Conservation (phyloP, 2,113 vertebrate genomes). For the Rutilus rutilus region DNA sequence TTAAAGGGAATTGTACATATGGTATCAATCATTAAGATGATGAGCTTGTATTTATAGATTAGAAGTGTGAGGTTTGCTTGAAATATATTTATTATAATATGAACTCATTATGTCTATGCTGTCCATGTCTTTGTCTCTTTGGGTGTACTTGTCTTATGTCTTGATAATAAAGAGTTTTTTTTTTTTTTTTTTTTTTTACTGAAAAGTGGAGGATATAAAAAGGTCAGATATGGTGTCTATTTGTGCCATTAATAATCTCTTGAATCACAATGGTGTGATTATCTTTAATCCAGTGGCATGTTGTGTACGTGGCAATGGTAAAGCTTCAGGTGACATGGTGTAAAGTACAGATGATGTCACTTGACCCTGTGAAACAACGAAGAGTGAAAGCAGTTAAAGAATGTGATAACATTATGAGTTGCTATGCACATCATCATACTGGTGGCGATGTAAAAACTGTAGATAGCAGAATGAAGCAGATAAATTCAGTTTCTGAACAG, state of each 20-base stretch:
- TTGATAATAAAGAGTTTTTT: neutral
- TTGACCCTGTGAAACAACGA: neutral
- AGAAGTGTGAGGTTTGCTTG: neutral
- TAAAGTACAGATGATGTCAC: constrained; percentile 16
- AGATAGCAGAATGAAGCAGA: neutral
- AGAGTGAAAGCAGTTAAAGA: neutral
- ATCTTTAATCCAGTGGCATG: neutral
- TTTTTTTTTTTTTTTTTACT: neutral
- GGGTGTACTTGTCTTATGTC: neutral
- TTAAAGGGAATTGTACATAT: neutral
- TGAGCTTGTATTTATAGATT: constrained; percentile 16
- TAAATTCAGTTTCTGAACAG: neutral
- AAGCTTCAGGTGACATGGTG: constrained; percentile 1
- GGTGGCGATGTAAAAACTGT: neutral
- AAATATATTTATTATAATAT: neutral
- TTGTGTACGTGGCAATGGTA: neutral
- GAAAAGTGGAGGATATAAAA: neutral
- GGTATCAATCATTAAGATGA: neutral
- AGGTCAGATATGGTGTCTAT: neutral
- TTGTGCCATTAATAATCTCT: neutral
- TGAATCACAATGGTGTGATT: neutral
- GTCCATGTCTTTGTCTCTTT: neutral
- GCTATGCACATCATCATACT: neutral
- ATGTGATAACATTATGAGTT: neutral
- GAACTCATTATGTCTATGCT: neutral